phyloP scores from a whole-genome alignment of 2,797 vertebrate genomes.

The Toxotes lorentzi region DNA sequence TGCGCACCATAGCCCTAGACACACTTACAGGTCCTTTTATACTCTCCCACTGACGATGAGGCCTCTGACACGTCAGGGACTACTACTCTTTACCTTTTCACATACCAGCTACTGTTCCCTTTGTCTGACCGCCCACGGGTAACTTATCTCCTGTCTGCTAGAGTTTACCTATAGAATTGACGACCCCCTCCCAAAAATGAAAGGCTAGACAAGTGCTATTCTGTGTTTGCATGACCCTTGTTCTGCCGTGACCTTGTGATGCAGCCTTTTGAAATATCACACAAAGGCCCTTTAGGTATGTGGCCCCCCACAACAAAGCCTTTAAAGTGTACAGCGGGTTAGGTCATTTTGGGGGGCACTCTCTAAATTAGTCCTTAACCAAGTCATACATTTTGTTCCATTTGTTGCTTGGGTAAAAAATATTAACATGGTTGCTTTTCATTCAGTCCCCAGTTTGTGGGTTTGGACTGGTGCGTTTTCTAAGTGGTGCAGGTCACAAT shows the following conservation, averaged over 20 bases:
- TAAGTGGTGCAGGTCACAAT: constrained; percentile 31
- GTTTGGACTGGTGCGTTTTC: constrained; percentile 10
- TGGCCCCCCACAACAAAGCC: constrained; percentile 73
- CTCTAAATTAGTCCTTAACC: constrained; percentile 28
- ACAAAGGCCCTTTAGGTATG: constrained; percentile 78
- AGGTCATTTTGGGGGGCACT: constrained; percentile 46
- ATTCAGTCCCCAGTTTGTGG: constrained; percentile 8
- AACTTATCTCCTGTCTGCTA: constrained; percentile 80
- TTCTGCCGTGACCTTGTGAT: constrained; percentile 77
- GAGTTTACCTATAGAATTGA: constrained; percentile 87
- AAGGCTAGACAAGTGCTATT: constrained; percentile 69
- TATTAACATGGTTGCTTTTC: not conserved
- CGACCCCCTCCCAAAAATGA: constrained; percentile 39
- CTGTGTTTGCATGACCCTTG: constrained; percentile 76
- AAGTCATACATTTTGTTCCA: constrained; percentile 45
- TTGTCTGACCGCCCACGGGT: constrained; percentile 71
- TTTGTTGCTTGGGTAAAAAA: constrained; percentile 15
- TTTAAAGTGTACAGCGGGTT: constrained; percentile 55
- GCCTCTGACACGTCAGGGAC: constrained; percentile 77
- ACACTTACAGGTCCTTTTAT: constrained; percentile 77
- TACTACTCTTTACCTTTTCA: constrained; percentile 82
- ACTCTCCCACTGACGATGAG: constrained; percentile 71
- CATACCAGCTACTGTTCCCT: constrained; percentile 66
- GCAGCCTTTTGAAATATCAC: constrained; percentile 78
- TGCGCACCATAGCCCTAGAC: constrained; percentile 55